These are phyloP conservation scores for mouse (Mus musculus) DNA, from an alignment of 2,113 vertebrate genomes.

Conservation along the genomic window GRCm39 chrX:143446001-143446500, in stretches of 20 bases:
- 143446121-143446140: background rate
- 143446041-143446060: slow-evolving; percentile 49
- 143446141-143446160: slow-evolving; percentile 24
- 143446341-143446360: slow-evolving; percentile 1
- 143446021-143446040: slow-evolving; percentile 39
- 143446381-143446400: background rate
- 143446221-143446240: slow-evolving; percentile 4
- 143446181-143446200: slow-evolving; percentile 17
- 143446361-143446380: background rate
- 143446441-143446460: background rate
- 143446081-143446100: background rate
- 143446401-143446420: slow-evolving; percentile 1
- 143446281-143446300: slow-evolving; percentile 29
- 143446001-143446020: slow-evolving; percentile 11
- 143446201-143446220: slow-evolving; percentile 22
- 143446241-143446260: background rate
- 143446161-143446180: slow-evolving; percentile 5
- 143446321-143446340: slow-evolving; percentile 1
- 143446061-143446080: background rate
- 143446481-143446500: background rate
- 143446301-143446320: slow-evolving; percentile 38
- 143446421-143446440: background rate
- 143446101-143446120: background rate
- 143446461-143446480: slow-evolving; percentile 14
- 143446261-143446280: slow-evolving; percentile 4